phyloP scores from a whole-genome alignment of 2,113 vertebrate genomes.

The Paramormyrops kingsleyae region DNA sequence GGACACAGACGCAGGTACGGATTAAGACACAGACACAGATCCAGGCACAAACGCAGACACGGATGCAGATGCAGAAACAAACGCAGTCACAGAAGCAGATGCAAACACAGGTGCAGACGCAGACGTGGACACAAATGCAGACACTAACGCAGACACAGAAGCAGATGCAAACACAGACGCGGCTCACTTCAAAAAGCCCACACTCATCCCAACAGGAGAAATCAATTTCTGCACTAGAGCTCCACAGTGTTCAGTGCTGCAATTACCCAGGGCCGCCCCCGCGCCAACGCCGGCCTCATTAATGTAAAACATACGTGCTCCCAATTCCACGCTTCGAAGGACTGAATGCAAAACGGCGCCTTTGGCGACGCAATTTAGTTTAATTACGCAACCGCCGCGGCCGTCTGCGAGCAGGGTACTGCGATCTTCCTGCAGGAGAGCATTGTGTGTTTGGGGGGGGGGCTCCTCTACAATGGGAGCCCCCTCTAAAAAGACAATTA shows the following conservation, averaged over 20 bases:
- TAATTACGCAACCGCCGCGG: constrained; percentile 51
- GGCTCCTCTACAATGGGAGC: not conserved
- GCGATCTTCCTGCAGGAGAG: constrained; percentile 21
- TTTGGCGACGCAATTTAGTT: constrained; percentile 55
- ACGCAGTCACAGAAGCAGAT: not conserved
- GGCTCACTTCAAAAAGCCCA: not conserved
- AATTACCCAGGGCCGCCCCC: constrained; percentile 45
- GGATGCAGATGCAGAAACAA: not conserved
- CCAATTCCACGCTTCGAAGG: constrained; percentile 51
- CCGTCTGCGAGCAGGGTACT: constrained; percentile 46
- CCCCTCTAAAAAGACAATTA: constrained; percentile 12
- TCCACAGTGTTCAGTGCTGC: constrained; percentile 51
- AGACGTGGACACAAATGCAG: not conserved
- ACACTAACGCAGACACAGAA: not conserved
- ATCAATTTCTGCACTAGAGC: constrained; percentile 47
- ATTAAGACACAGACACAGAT: not conserved
- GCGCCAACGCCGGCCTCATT: constrained; percentile 50
- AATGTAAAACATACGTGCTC: constrained; percentile 59
- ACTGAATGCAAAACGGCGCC: constrained; percentile 45
- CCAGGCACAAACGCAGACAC: not conserved
- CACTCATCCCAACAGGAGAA: constrained; percentile 50
- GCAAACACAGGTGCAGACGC: not conserved
- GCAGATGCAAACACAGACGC: not conserved
- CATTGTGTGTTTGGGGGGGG: constrained; percentile 14
- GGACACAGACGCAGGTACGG: not conserved